Evolutionary conservation across 37 sponge, comb jelly and placozoan species (phyloP).

Genomic region (Crambe crambe): DNA sequence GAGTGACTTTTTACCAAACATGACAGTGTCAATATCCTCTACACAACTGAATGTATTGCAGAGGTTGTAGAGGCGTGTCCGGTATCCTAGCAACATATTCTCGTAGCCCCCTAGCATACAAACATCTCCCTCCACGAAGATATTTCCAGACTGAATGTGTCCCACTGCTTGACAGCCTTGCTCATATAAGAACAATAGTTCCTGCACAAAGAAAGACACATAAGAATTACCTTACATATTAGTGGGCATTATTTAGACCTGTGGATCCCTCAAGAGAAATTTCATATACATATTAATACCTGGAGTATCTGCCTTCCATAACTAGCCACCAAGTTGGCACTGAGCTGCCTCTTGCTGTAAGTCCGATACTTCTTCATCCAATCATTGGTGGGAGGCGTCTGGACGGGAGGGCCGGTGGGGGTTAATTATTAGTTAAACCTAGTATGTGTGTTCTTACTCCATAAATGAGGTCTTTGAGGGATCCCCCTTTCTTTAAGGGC

Average conservation of each 20-base stretch:
- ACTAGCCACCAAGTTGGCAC: background rate
- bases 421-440: too few species aligned
- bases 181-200: slow-evolving; percentile 26
- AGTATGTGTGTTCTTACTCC: background rate
- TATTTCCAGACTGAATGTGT: slow-evolving; percentile 67
- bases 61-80: slow-evolving; percentile 28
- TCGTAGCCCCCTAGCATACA: slow-evolving; percentile 63
- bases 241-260: too few species aligned
- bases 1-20: slow-evolving; percentile 46
- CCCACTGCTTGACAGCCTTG: slow-evolving; percentile 51
- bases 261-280: too few species aligned
- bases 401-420: too few species aligned
- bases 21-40: slow-evolving; percentile 29
- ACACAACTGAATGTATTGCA: background rate
- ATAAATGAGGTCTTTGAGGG: background rate
- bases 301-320: background rate
- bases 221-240: too few species aligned
- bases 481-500: background rate
- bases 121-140: slow-evolving; percentile 33
- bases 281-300: too few species aligned
- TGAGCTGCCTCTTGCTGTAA: background rate
- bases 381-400: background rate
- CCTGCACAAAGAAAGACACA: slow-evolving; percentile 31
- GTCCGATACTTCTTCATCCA: background rate
- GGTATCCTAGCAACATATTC: slow-evolving; percentile 59